Evolutionary conservation across 1,140 invertebrate genomes (phyloP).

Genomic region (Neomicropteryx cornuta): DNA sequence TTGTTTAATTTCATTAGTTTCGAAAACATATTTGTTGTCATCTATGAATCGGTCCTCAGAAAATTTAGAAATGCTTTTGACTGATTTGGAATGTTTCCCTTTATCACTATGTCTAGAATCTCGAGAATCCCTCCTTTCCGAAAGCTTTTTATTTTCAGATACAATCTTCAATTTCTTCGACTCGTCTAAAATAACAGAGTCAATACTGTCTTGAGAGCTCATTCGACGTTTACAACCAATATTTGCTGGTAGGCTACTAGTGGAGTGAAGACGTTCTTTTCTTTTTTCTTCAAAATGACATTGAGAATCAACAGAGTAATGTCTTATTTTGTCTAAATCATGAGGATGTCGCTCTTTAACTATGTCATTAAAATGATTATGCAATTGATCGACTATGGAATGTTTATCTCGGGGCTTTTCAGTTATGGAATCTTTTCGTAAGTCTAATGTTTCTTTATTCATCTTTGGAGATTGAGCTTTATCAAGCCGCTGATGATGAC

Average conservation of each 20-base stretch:
- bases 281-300: conserved; percentile 32
- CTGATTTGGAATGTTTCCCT: conserved; percentile 38
- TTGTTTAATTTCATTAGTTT: conserved; percentile 11
- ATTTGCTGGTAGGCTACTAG: conserved; percentile 51
- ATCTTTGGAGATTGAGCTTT: too few species aligned
- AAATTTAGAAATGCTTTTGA: conserved; percentile 37
- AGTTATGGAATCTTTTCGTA: too few species aligned
- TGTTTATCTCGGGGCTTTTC: too few species aligned
- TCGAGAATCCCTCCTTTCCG: conserved; percentile 61
- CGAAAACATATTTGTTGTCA: conserved; percentile 39
- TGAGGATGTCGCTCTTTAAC: conserved; percentile 6
- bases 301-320: conserved; percentile 38
- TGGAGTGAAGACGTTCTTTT: conserved; percentile 42
- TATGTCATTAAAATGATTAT: too few species aligned
- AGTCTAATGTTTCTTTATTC: too few species aligned
- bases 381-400: too few species aligned
- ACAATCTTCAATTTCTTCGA: conserved; percentile 57
- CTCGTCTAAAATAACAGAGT: conserved; percentile 52
- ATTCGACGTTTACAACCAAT: conserved; percentile 58
- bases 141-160: conserved; percentile 39
- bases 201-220: conserved; percentile 62
- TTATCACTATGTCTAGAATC: conserved; percentile 41
- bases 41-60: conserved; percentile 44
- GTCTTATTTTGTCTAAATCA: conserved; percentile 31
- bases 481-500: too few species aligned